phyloP scores from a whole-genome alignment of 2,888 invertebrate species.

The Agriotes lineatus region DNA sequence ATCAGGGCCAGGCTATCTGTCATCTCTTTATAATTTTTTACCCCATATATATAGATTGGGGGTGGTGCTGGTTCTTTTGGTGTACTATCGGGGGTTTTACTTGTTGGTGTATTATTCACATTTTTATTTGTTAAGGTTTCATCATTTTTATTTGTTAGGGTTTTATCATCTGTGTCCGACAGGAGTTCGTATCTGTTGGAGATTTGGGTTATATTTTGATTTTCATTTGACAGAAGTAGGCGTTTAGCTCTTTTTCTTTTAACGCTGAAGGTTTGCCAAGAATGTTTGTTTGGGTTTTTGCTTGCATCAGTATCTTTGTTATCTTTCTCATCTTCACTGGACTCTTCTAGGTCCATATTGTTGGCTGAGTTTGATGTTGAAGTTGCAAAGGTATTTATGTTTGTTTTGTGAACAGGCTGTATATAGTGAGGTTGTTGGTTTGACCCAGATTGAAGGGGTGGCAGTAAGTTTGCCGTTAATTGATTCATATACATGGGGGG shows the following conservation, averaged over 20 bases:
- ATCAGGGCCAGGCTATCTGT: constrained; percentile 4
- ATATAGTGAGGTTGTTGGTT: not conserved
- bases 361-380: not conserved
- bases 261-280: not conserved
- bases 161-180: not conserved
- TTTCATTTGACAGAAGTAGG: not conserved
- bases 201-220: not conserved
- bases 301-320: constrained; percentile 1
- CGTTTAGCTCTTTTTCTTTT: not conserved
- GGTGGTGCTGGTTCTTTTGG: constrained; percentile 16
- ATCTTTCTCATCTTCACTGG: not conserved
- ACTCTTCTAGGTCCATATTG: not conserved
- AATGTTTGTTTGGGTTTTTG: constrained; percentile 2
- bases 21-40: constrained; percentile 19
- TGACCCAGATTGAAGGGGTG: not conserved
- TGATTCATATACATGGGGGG: not conserved
- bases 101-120: not conserved
- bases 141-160: constrained; percentile 9
- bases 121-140: too few relatives aligned
- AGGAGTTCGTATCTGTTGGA: not conserved
- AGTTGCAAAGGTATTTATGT: not conserved
- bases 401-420: not conserved
- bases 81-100: not conserved
- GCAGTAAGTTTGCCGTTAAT: too few relatives aligned
- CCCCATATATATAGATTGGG: constrained; percentile 19